phyloP scores from a whole-genome alignment of 2,113 vertebrate genomes.

The Otolemur garnettii region DNA sequence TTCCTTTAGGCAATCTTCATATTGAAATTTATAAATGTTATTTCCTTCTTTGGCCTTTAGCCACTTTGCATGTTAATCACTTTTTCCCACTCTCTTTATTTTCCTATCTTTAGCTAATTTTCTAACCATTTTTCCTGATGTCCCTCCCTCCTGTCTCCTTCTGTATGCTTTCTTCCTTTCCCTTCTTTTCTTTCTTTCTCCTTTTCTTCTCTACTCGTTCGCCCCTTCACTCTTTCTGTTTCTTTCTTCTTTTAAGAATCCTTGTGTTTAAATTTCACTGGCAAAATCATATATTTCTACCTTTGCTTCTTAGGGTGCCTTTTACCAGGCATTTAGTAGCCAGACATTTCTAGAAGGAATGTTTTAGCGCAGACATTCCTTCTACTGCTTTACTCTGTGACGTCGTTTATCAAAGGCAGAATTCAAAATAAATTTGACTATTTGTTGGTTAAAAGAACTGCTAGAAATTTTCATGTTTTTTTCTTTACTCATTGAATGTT shows the following conservation, averaged over 20 bases:
- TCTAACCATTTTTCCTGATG: neutral
- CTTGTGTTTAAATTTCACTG: neutral
- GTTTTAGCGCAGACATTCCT: neutral
- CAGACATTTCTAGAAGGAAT: neutral
- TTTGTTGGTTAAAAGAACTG: neutral
- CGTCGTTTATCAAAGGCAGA: constrained; percentile 18
- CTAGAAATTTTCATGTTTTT: neutral
- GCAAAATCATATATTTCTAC: neutral
- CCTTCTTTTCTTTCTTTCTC: no score
- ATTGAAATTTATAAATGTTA: neutral
- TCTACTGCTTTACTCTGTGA: neutral
- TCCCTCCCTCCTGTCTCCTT: neutral
- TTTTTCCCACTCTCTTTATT: constrained; percentile 22
- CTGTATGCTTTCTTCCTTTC: neutral
- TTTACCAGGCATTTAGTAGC: neutral
- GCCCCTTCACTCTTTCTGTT: neutral
- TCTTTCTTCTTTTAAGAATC: neutral
- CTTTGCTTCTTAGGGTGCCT: neutral
- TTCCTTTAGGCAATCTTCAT: constrained; percentile 20
- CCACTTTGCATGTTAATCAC: neutral
- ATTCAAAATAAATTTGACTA: constrained; percentile 42
- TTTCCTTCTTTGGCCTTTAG: constrained; percentile 37
- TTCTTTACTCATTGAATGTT: constrained; percentile 29
- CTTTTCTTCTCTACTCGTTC: neutral
- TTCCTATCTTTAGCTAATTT: constrained; percentile 23